Percentiles rank a stretch among this genome's conserved stretches.
phyloP scores from a whole-genome alignment of 1,140 invertebrate species.

The Kradibia gibbosae region DNA sequence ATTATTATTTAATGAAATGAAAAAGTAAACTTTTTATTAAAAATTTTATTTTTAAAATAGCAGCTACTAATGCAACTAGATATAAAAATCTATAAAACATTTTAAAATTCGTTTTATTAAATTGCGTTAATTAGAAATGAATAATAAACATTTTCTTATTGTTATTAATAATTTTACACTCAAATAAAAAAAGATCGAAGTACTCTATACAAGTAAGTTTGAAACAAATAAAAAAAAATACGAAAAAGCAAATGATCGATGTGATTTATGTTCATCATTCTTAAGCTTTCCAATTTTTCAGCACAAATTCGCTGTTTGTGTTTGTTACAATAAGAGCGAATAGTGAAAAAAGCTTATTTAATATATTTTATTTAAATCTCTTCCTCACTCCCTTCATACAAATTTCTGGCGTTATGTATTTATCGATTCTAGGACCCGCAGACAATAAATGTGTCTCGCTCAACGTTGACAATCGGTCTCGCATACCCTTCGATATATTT shows the following conservation, averaged over 20 bases:
- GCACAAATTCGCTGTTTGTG: slow-evolving; percentile 17
- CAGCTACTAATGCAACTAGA: too few relatives aligned
- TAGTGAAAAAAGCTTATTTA: slow-evolving; percentile 39
- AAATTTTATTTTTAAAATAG: too few relatives aligned
- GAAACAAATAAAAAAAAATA: not conserved
- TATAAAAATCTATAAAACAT: too few relatives aligned
- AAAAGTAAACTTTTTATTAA: too few relatives aligned
- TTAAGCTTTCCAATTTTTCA: slow-evolving; percentile 42
- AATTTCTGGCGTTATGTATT: not conserved
- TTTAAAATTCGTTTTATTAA: too few relatives aligned
- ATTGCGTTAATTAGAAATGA: too few relatives aligned
- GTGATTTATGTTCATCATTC: slow-evolving; percentile 35
- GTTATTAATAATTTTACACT: too few relatives aligned
- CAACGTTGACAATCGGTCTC: slow-evolving; percentile 23
- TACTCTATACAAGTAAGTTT: not conserved
- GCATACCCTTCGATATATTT: not conserved
- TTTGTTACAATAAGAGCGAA: slow-evolving; percentile 42
- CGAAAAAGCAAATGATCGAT: not conserved
- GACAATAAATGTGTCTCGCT: slow-evolving; percentile 37
- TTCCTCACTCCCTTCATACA: not conserved
- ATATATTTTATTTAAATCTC: not conserved
- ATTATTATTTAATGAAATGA: too few relatives aligned
- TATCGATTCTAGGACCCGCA: not conserved
- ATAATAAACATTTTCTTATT: too few relatives aligned
- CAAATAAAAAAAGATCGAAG: too few relatives aligned